Base-by-base conservation (phyloP, 2,113 vertebrate species). In the Hydrolagus affinis region DNA sequence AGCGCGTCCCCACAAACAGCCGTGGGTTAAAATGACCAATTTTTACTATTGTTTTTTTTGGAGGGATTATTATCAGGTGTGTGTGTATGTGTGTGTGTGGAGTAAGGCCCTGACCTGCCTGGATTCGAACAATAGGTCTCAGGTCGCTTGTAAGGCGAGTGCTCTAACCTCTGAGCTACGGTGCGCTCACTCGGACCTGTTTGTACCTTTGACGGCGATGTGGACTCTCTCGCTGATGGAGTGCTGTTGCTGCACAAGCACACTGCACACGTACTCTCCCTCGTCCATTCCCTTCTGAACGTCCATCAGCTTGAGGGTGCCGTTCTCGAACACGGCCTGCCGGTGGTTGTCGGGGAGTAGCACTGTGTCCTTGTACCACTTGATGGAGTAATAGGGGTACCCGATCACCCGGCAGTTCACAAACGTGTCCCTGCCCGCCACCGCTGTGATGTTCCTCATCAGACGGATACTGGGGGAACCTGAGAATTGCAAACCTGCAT, bases 211-310 rank as follows among this genome's bases (percentile, higher is more conserved):
- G 89, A 99, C 98, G 0, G 97, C 95, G 91, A 99, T 94, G 0
- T 97, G 95, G 89, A 98, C 96, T 0, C 96, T 98, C 93, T 99
- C 96, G 85, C 95, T 98, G 94, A 99, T 99, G 91, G 96, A 99
- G 21, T 98, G 94, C 91, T 98, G 96, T 3, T 97, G 98, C 88
- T 98, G 97, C 89, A 99, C 97, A 86, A 99, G 96, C 86, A 99
- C 98, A 0, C 97, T 98, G 95, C 97, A 99, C 73, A 98, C 92
- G 30, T 99, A 98, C 77, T 97, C 97, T 0, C 98, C 98, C 87
- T 98, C 97, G 0, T 99, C 98, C 97, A 98, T 97, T 86, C 97
- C 97, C 85, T 99, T 99, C 94, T 99, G 98, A 66, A 99, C 98
- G 0, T 99, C 97, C 0, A 95, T 98, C 88, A 99, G 94, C 91